Evolutionary conservation across 2,113 vertebrate species (phyloP), one percentile per base, ranked within the genome.

Genomic region (Cheirogaleus medius): DNA sequence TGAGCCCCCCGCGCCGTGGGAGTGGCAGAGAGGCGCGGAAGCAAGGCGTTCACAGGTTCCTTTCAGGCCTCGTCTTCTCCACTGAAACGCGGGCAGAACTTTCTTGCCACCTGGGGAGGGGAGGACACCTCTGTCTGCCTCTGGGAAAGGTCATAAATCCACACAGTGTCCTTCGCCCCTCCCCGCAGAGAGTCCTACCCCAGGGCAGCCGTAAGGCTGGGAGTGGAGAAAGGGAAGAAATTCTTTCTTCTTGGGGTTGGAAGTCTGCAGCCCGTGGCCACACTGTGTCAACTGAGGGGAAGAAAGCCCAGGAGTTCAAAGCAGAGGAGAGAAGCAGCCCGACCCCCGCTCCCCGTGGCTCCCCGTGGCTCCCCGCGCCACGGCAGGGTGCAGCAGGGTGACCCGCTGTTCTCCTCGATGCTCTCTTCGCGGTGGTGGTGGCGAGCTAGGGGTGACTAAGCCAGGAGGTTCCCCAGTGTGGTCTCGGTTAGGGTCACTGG

Each of bases 311-410:
- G 4, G 77, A 60, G 37, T 80, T 54, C 77, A 68, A 86, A 90
- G 47, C 3, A 71, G 82, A 96, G 87, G 93, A 90, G 49, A 82
- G 87, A 97, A 97, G 95, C 54, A 86, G 10, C 23, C 4, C 39
- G 66, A 52, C 23, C 18, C 14, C 77, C 58, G 52, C 47, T 21
- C 87, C 20, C 64, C 54, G 42, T 3, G 20, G 27, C n/a, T n/a
- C n/a, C 47, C 47, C 9, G 47, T 10, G 17, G 23, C 18, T 32
- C 54, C 56, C 27, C 47, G 4, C 1, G 1, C 18, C 52, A 8
- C 25, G 3, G 58, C 37, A 10, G 2, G 0, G n/a, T 13, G 3
- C 39, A 1, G 63, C 63, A 88, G 49, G 54, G 23, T 64, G 76
- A 49, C 64, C 85, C 49, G 42, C 82, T 44, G 44, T 27, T 82